These are phyloP conservation scores for Lemur catta DNA, from an alignment of 2,797 vertebrate species.

Conservation along the genomic window DNA sequence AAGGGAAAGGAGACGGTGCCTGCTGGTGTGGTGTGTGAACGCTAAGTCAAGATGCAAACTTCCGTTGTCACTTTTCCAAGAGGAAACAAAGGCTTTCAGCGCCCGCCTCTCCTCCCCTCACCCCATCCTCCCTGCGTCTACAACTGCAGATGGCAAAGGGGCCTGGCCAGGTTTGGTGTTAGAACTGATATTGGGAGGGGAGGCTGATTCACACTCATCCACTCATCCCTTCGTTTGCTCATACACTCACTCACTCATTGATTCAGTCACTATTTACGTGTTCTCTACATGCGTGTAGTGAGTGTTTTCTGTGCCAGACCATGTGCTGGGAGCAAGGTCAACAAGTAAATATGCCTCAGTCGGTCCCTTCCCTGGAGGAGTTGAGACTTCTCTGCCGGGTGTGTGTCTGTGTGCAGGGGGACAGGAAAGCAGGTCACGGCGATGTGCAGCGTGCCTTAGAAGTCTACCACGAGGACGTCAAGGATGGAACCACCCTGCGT, in stretches of 20 bases:
- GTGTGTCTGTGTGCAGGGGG: no score
- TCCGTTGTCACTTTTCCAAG: background rate
- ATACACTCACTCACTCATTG: no score
- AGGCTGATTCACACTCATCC: background rate
- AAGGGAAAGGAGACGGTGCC: background rate
- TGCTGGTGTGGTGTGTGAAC: background rate
- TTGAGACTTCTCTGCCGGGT: background rate
- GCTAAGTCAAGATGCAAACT: slow-evolving; percentile 16
- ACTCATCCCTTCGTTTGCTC: background rate
- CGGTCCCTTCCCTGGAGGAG: background rate
- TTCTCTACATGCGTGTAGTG: background rate
- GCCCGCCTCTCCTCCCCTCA: background rate
- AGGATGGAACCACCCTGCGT: background rate
- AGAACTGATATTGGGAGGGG: background rate
- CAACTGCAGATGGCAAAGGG: background rate
- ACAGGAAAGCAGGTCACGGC: accelerated
- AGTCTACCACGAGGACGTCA: accelerated
- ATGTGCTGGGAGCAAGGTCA: background rate
- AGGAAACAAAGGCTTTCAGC: background rate
- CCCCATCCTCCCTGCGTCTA: background rate
- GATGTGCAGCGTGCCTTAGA: accelerated
- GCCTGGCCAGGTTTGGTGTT: background rate
- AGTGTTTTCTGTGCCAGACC: background rate
- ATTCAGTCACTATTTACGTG: background rate
- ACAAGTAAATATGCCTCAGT: background rate